Percentiles rank a stretch among this genome's conserved stretches.
phyloP scores from a whole-genome alignment of 2,113 vertebrate genomes.

The Laticauda colubrina region DNA sequence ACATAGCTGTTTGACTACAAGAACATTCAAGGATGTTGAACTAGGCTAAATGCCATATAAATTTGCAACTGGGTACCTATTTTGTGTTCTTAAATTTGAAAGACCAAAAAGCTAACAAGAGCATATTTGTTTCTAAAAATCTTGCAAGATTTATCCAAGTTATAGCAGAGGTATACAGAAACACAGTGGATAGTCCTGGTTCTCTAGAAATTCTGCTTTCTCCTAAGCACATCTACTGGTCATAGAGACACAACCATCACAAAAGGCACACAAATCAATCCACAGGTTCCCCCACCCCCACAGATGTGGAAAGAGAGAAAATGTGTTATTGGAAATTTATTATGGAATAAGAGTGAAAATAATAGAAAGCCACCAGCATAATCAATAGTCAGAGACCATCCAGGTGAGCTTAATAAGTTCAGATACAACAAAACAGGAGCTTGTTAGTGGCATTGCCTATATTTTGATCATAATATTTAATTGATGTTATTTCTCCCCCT shows the following conservation, averaged over 20 bases:
- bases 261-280: not conserved
- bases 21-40: not conserved
- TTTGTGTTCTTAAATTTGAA: not conserved
- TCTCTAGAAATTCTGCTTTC: not conserved
- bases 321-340: not conserved
- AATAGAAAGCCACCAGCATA: not conserved
- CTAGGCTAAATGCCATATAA: conserved; percentile 11
- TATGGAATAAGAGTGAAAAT: not conserved
- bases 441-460: not conserved
- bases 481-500: not conserved
- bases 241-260: not conserved
- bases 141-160: not conserved
- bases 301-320: not conserved
- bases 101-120: not conserved
- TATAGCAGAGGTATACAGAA: not conserved
- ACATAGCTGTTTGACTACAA: not conserved
- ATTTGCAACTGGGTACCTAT: not conserved
- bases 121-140: not conserved
- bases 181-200: not conserved
- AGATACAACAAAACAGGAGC: not conserved
- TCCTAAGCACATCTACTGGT: not conserved
- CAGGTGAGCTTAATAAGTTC: not conserved
- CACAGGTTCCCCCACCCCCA: too few species aligned
- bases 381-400: not conserved
- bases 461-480: not conserved